phyloP scores from a whole-genome alignment of 2,888 invertebrate genomes.

The Harmothoe impar region DNA sequence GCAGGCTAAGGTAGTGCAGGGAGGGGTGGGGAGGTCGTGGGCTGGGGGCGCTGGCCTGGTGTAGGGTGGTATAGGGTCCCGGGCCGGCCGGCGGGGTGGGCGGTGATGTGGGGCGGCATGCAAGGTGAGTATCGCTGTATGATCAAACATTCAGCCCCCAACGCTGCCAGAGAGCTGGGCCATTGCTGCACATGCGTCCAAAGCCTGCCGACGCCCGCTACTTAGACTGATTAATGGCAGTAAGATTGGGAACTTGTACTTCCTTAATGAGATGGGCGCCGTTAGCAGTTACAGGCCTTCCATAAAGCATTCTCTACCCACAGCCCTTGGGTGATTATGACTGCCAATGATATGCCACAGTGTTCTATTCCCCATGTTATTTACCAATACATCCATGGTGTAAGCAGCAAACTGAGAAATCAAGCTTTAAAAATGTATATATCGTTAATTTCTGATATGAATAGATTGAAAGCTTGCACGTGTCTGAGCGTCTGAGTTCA shows the following conservation, averaged over 20 bases:
- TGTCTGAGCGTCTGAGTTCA: too few relatives aligned
- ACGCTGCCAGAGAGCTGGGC: neutral
- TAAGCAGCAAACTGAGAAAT: too few relatives aligned
- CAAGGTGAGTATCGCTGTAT: neutral
- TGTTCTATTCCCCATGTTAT: too few relatives aligned
- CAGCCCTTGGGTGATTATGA: neutral
- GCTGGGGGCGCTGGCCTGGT: neutral
- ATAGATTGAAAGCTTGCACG: too few relatives aligned
- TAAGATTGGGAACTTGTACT: constrained; percentile 23
- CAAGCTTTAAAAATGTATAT: too few relatives aligned
- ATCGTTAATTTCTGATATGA: too few relatives aligned
- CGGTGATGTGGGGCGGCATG: neutral
- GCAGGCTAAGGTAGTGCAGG: neutral
- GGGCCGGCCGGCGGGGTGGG: neutral
- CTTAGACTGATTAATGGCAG: constrained; percentile 14
- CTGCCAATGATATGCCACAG: too few relatives aligned
- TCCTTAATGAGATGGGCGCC: neutral
- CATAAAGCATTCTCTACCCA: neutral
- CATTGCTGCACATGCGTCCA: neutral
- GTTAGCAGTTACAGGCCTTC: neutral
- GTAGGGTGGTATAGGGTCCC: neutral
- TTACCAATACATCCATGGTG: too few relatives aligned
- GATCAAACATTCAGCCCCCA: constrained; percentile 6
- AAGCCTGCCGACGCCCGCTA: neutral
- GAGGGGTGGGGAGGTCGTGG: neutral